These are phyloP conservation scores for Triplophysa dalaica DNA, from an alignment of 2,113 vertebrate species.

Conservation along the genomic window DNA sequence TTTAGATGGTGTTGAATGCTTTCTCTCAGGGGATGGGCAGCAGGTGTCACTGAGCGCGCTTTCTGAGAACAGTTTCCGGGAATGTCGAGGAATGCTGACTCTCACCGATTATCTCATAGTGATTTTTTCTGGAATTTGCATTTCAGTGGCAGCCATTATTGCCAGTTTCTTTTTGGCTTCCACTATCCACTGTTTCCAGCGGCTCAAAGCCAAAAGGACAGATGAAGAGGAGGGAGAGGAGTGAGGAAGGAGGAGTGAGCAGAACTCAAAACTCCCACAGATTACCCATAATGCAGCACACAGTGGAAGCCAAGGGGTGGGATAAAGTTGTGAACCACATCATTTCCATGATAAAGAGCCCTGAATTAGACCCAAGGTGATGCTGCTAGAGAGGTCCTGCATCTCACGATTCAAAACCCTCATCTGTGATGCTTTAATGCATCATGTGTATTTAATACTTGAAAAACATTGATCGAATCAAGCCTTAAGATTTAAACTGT, in stretches of 20 bases:
- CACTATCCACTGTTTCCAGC: conserved; percentile 89
- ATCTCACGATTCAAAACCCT: conserved; percentile 14
- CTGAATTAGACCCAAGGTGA: conserved; percentile 23
- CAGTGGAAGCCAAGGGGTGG: background rate
- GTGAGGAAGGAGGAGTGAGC: conserved; percentile 11
- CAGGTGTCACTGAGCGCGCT: conserved; percentile 81
- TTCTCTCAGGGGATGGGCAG: conserved; percentile 78
- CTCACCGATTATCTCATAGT: conserved; percentile 89
- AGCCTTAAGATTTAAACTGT: conserved; percentile 58
- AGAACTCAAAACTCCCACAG: background rate
- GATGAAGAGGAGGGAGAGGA: conserved; percentile 78
- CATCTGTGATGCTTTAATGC: conserved; percentile 32
- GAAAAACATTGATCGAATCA: conserved; percentile 44
- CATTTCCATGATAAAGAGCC: conserved; percentile 33
- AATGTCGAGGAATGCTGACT: conserved; percentile 83
- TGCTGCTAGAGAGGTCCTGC: background rate
- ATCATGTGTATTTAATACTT: conserved; percentile 52
- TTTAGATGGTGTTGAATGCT: conserved; percentile 84
- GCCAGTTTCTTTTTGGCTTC: conserved; percentile 91
- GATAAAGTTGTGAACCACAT: conserved; percentile 2
- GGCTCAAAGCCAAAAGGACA: conserved; percentile 82
- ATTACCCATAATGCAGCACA: conserved; percentile 22
- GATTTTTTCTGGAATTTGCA: conserved; percentile 89
- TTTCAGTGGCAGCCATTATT: conserved; percentile 87
- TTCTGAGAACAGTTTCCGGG: conserved; percentile 87